Conservation (phyloP, 2,797 vertebrate genomes). For the Phyllotis vaccarum region DNA sequence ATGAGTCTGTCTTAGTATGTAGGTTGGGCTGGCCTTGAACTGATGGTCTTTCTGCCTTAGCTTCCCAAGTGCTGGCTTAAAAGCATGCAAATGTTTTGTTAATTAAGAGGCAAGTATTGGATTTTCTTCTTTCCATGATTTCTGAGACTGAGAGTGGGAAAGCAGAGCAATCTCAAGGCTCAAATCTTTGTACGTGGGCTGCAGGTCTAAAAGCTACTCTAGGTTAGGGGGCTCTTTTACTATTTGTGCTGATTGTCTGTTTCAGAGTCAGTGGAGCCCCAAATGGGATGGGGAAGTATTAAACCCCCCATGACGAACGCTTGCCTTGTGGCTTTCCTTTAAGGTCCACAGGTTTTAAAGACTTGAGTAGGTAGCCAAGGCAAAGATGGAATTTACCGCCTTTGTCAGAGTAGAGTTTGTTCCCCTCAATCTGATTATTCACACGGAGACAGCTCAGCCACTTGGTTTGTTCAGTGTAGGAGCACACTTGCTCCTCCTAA, state of each 20-base stretch:
- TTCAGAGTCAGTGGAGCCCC: slow-evolving; percentile 3
- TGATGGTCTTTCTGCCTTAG: background rate
- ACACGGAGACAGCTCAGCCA: background rate
- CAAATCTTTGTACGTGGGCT: slow-evolving; percentile 34
- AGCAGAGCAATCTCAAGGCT: background rate
- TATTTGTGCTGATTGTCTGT: slow-evolving; percentile 48
- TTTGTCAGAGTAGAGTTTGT: slow-evolving; percentile 56
- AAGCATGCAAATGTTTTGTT: slow-evolving; percentile 25
- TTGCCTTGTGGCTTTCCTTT: slow-evolving; percentile 47
- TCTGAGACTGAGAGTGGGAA: background rate
- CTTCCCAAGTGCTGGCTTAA: background rate
- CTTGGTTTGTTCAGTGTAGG: slow-evolving; percentile 1
- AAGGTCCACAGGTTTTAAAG: slow-evolving; percentile 48
- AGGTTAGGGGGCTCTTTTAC: background rate
- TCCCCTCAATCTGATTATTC: slow-evolving; percentile 27
- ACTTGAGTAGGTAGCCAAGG: background rate
- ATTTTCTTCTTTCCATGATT: slow-evolving; percentile 31
- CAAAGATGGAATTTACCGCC: background rate
- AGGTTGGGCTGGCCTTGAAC: background rate
- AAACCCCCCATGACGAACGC: background rate
- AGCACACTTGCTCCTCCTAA: slow-evolving; percentile 34
- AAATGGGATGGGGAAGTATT: slow-evolving; percentile 59
- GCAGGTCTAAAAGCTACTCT: slow-evolving; percentile 49
- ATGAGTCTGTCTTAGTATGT: background rate
- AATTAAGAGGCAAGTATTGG: background rate